Base-by-base conservation (phyloP, 2,888 invertebrate species). In the Terebella lapidaria region DNA sequence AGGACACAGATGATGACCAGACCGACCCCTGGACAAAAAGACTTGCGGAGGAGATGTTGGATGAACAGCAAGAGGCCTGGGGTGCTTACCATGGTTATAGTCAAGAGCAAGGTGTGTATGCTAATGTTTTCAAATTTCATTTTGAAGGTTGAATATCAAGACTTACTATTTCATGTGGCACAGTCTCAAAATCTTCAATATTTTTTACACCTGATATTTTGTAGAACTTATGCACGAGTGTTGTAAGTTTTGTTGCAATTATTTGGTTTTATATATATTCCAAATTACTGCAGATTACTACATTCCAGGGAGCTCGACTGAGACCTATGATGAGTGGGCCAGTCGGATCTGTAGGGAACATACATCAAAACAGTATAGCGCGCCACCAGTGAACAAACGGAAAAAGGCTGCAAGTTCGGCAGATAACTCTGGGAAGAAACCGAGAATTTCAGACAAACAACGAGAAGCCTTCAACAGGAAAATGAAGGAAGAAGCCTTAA, bases 291-390 rank as follows among this genome's bases (percentile, higher is more conserved):
- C n/a, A n/a, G n/a, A n/a, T n/a, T n/a, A n/a, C n/a, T n/a, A n/a
- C n/a, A n/a, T n/a, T n/a, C n/a, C n/a, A n/a, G n/a, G n/a, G n/a
- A n/a, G n/a, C n/a, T n/a, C n/a, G 22, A 54, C 59, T 28, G 73
- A 74, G 59, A 67, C 68, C 0, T 70, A 68, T 59, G 70, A 69
- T 58, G 70, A 72, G 22, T 75, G 74, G 74, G 67, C 71, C 1
- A 67, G 72, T 24, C 67, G 70, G 57, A 66, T 75, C 29, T 55
- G 62, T 10, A 45, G 59, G 22, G 70, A 74, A 55, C 67, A 70
- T 55, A 45, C 65, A 29, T 25, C 54, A 15, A 71, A 68, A 58
- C 61, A 58, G 28, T 26, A 22, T 4, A 10, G 46, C 54, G 54
- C 60, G 25, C 54, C 64, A 24, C 47, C 29, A 28, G 10, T 55